Percentiles rank a stretch among this genome's conserved stretches.
phyloP scores from a whole-genome alignment of 2,888 invertebrate species.

The Pristionchus japonicus region DNA sequence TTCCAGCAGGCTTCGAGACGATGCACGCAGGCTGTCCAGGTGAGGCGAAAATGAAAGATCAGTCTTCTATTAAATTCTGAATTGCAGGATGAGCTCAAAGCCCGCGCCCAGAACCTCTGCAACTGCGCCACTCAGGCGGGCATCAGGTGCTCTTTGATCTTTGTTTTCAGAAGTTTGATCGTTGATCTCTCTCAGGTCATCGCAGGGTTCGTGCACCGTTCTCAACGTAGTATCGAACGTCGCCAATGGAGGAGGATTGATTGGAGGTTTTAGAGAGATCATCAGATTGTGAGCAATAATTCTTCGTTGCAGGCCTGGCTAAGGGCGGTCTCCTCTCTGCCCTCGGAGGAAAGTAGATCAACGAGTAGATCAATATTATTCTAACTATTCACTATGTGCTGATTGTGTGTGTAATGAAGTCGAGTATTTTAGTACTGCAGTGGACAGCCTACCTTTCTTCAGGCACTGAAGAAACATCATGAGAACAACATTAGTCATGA shows the following conservation, averaged over 20 bases:
- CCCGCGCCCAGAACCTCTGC: slow-evolving; percentile 59
- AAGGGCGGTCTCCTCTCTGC: slow-evolving; percentile 36
- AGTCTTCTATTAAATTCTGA: background rate
- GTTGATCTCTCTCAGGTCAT: slow-evolving; percentile 35
- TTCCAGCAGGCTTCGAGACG: slow-evolving; percentile 62
- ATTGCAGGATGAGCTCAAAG: slow-evolving; percentile 38
- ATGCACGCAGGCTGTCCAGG: slow-evolving; percentile 60
- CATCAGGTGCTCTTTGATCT: slow-evolving; percentile 53
- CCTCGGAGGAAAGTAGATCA: slow-evolving; percentile 35
- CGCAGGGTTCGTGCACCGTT: slow-evolving; percentile 20
- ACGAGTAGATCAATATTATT: background rate
- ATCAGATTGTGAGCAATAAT: background rate
- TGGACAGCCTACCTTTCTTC: no score
- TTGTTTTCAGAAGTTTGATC: background rate
- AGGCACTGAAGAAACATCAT: no score
- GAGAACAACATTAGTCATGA: no score
- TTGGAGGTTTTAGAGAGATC: slow-evolving; percentile 22
- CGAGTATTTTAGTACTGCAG: no score
- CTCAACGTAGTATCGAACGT: slow-evolving; percentile 29
- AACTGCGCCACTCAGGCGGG: slow-evolving; percentile 68
- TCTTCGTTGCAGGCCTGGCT: background rate
- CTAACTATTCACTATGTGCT: slow-evolving; percentile 22
- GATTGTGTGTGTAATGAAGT: background rate
- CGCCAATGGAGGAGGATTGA: slow-evolving; percentile 38
- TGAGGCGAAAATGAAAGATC: slow-evolving; percentile 51